A percentile compares a stretch with the other conserved stretches of the same genome.
phyloP scores from a whole-genome alignment of 2,113 vertebrate species.

The Xiphias gladius region DNA sequence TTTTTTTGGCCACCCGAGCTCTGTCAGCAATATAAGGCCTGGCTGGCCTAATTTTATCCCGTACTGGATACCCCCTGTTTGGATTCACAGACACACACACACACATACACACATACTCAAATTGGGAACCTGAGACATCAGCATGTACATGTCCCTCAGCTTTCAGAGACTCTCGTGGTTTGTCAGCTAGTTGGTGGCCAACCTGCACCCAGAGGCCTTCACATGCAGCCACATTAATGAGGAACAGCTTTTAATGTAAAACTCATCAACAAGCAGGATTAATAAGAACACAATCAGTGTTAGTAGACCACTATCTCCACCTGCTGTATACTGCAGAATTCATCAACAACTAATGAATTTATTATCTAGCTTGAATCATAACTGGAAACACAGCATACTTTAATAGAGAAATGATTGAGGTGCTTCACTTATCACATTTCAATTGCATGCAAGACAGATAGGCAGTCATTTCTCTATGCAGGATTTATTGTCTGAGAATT shows the following conservation, averaged over 20 bases:
- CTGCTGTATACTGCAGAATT: neutral
- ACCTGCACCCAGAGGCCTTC: conserved; percentile 37
- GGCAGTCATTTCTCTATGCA: neutral
- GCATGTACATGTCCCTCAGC: conserved; percentile 73
- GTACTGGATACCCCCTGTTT: conserved; percentile 82
- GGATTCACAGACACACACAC: conserved; percentile 63
- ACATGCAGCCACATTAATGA: neutral
- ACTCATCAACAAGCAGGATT: conserved; percentile 11
- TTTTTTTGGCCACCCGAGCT: conserved; percentile 84
- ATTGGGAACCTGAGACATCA: conserved; percentile 78
- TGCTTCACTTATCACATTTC: neutral
- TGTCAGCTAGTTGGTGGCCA: conserved; percentile 43
- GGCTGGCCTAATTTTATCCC: conserved; percentile 86
- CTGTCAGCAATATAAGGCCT: conserved; percentile 83
- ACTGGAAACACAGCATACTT: neutral
- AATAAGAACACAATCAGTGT: neutral
- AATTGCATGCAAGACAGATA: neutral
- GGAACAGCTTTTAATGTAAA: conserved; percentile 10
- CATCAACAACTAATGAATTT: conserved; percentile 9
- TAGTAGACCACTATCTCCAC: neutral
- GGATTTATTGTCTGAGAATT: neutral
- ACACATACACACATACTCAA: conserved; percentile 37
- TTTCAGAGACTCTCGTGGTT: conserved; percentile 52
- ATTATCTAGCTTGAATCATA: neutral
- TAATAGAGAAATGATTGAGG: neutral